A percentile compares a stretch with the other conserved stretches of the same genome.
These are phyloP conservation scores for Amblyteles armatorius DNA, from an alignment of 2,888 invertebrate species.

Conservation along the genomic window DNA sequence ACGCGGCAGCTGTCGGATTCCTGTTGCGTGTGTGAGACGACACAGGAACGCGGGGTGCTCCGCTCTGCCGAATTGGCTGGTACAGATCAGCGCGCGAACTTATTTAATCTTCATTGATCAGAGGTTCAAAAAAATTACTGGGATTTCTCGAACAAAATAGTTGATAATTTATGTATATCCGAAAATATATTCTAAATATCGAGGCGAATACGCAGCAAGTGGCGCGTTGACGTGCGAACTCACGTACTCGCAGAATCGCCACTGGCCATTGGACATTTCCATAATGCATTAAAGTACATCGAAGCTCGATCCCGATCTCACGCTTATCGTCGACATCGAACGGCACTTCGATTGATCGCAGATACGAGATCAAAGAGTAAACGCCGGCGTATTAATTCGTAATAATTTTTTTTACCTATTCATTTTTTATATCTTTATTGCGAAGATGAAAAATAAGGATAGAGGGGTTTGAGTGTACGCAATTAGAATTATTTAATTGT, in stretches of 20 bases:
- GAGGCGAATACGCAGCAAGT: neutral
- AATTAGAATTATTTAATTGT: neutral
- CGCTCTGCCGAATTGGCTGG: constrained; percentile 7
- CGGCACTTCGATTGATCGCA: constrained; percentile 60
- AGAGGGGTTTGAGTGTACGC: neutral
- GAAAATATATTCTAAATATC: constrained; percentile 25
- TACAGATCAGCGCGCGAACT: neutral
- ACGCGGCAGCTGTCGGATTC: constrained; percentile 65
- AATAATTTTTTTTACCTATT: neutral
- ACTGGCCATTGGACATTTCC: constrained; percentile 54
- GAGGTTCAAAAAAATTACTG: neutral
- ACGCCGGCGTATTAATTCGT: constrained; percentile 35
- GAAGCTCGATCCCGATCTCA: constrained; percentile 40
- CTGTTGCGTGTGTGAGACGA: constrained; percentile 22
- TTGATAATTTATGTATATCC: neutral
- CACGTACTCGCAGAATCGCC: constrained; percentile 45
- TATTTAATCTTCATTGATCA: constrained; percentile 37
- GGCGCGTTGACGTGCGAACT: constrained; percentile 26
- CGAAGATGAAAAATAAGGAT: neutral
- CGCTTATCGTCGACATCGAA: constrained; percentile 55
- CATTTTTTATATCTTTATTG: constrained; percentile 9
- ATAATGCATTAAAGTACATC: constrained; percentile 59
- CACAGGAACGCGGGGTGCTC: constrained; percentile 6
- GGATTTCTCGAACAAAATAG: neutral
- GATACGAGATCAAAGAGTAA: constrained; percentile 44